Base-by-base conservation (phyloP, 2,113 vertebrate genomes). In the Athene noctua region DNA sequence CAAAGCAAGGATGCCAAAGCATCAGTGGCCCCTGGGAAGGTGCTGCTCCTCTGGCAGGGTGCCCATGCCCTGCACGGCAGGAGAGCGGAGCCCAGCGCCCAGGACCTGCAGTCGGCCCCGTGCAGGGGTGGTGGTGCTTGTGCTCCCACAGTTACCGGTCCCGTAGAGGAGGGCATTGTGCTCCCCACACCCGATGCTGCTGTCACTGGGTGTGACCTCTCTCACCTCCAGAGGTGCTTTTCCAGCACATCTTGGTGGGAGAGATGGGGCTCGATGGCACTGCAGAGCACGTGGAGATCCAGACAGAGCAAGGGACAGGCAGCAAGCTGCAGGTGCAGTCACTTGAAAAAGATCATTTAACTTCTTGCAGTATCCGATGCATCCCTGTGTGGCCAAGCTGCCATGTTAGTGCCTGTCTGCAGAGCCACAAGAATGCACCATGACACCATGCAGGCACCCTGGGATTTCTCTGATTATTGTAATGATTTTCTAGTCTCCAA, bases 371-470 rank as follows among this genome's bases (percentile, higher is more conserved):
- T 52, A 36, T 22, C 23, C 0, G 1, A 36, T 13, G 7, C 21
- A 52, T 18, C 59, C 44, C 44, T 18, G 26, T 4, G 0, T 8
- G 34, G 49, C 27, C 23, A 25, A 40, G 34, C 59, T 66, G 44
- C 21, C 59, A 10, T 2, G 0, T 30, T 21, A 6, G 42, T 58
- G 51, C 67, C 44, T 5, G 1, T 13, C 57, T 20, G 30, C 67
- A 21, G 49, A 80, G 77, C 49, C 78, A 44, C 7, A 0, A 26
- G 51, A n/a, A 17, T 0, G 9, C 1, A 4, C 36, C 67, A 42
- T 2, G 1, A 5, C 1, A 16, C 34, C 22, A 7, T 4, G 44
- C 1, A 0, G 5, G 36, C 25, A 27, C 47, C 58, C 36, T 15
- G 44, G 8, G 52, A 6, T 38, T 27, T 19, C 78, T 42, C 77